phyloP scores from a whole-genome alignment of 37 sponge, comb jelly and placozoan species.

The Ianthella basta region DNA sequence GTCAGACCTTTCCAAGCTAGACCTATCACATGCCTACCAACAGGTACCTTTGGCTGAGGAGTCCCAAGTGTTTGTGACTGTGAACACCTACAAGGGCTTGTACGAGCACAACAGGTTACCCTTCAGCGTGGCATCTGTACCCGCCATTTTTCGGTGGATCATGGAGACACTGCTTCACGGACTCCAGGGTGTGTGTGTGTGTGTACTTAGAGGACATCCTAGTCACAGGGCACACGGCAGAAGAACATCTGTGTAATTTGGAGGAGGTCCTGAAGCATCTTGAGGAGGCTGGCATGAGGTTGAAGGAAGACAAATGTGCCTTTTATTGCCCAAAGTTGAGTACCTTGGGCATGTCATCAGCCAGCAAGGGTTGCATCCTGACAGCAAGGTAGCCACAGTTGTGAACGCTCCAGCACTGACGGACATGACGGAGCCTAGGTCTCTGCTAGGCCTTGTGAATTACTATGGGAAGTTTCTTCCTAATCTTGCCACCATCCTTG shows the following conservation, averaged over 20 bases:
- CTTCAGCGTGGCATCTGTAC: background rate
- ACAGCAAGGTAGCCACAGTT: background rate
- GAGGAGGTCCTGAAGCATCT: background rate
- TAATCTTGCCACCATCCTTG: slow-evolving; percentile 9
- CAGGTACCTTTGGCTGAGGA: background rate
- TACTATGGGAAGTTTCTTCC: slow-evolving; percentile 37
- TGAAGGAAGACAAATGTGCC: background rate
- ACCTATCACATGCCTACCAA: background rate
- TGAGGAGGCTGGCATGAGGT: background rate
- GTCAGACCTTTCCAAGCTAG: background rate
- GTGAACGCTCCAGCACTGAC: background rate
- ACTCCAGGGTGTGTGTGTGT: background rate
- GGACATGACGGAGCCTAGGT: background rate
- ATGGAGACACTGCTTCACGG: slow-evolving; percentile 1
- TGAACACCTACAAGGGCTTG: background rate
- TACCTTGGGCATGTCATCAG: background rate
- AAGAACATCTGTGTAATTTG: background rate
- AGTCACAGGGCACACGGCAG: background rate
- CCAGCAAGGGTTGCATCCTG: slow-evolving; percentile 11
- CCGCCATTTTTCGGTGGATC: background rate
- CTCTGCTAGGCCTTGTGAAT: slow-evolving; percentile 26
- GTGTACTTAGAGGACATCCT: background rate
- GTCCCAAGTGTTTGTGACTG: background rate
- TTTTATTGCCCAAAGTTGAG: background rate
- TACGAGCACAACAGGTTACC: background rate